Evolutionary conservation across 2,113 vertebrate genomes (phyloP).

Genomic region (Mobula birostris): DNA sequence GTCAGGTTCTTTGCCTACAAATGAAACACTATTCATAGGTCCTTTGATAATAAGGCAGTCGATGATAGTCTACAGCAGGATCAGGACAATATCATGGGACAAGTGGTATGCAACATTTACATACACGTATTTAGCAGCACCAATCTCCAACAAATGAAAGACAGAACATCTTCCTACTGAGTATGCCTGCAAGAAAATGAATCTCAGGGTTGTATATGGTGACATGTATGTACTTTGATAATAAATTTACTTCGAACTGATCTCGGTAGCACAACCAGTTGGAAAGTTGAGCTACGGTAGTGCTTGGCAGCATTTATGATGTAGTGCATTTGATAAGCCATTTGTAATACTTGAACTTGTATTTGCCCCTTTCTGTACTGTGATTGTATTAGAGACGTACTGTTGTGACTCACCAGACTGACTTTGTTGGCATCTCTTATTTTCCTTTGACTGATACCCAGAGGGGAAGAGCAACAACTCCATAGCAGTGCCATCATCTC

Average conservation of each 20-base stretch:
- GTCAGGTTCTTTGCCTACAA: neutral
- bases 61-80: neutral
- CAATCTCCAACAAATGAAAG: neutral
- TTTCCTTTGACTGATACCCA: neutral
- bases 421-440: neutral
- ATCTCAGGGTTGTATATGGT: no score
- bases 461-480: neutral
- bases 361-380: neutral
- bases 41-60: neutral
- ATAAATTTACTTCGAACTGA: neutral
- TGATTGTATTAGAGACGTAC: neutral
- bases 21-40: neutral
- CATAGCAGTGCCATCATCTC: neutral
- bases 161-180: neutral
- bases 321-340: neutral
- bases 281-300: neutral
- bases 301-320: neutral
- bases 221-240: no score
- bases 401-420: neutral
- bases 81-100: neutral
- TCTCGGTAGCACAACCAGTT: neutral
- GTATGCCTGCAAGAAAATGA: no score
- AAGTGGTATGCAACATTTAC: neutral
- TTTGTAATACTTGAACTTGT: neutral
- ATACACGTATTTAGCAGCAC: neutral